phyloP scores from a whole-genome alignment of 2,113 vertebrate genomes.

The Furnarius figulus region DNA sequence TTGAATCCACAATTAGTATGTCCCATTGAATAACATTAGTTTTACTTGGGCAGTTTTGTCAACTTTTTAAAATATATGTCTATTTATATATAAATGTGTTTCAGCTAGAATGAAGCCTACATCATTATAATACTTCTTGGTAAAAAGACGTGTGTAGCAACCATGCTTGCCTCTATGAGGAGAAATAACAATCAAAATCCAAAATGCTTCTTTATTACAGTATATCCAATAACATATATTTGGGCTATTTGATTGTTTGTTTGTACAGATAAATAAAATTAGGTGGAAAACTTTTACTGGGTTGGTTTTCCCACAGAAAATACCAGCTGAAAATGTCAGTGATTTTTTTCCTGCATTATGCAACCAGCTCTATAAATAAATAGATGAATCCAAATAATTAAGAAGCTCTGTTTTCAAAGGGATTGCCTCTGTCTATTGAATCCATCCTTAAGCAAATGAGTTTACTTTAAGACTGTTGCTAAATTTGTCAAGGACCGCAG shows the following conservation, averaged over 20 bases:
- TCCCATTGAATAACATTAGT: background rate
- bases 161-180: background rate
- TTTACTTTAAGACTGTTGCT: slow-evolving; percentile 11
- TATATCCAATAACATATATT: background rate
- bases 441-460: slow-evolving; percentile 17
- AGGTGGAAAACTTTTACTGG: slow-evolving; percentile 10
- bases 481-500: background rate
- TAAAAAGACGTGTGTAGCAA: background rate
- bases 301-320: slow-evolving; percentile 18
- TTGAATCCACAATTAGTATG: background rate
- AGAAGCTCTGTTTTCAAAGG: slow-evolving; percentile 15
- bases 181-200: background rate
- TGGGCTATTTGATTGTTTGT: background rate
- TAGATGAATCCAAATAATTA: slow-evolving; percentile 1
- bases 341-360: background rate
- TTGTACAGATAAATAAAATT: background rate
- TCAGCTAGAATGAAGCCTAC: background rate
- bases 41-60: background rate
- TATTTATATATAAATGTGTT: background rate
- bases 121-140: background rate
- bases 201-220: background rate
- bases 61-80: background rate
- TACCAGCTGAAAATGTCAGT: background rate
- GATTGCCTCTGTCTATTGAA: background rate
- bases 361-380: slow-evolving; percentile 33